Evolutionary conservation across 2,888 invertebrate species (phyloP).

Genomic region (Hypomecis punctinalis): DNA sequence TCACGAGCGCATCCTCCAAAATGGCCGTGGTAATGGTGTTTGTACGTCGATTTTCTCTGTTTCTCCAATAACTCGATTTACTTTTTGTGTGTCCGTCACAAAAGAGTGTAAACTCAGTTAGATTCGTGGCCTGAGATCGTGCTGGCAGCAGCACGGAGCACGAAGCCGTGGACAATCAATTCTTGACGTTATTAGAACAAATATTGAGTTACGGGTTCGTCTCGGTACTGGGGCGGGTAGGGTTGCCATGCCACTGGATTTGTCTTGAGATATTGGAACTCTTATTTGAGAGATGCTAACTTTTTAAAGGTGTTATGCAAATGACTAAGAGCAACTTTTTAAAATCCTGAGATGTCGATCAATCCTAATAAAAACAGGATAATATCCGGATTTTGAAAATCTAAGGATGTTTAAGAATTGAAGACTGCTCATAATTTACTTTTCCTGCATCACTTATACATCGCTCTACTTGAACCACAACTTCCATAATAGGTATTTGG

Average conservation of each 20-base stretch:
- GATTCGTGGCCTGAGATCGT: constrained; percentile 70
- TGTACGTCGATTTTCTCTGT: constrained; percentile 83
- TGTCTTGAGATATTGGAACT: not conserved
- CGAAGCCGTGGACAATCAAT: constrained; percentile 72
- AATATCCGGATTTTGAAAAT: no score
- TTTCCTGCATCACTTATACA: no score
- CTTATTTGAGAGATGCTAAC: no score
- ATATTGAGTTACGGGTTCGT: constrained; percentile 78
- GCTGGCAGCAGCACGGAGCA: constrained; percentile 63
- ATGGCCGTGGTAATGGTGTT: constrained; percentile 82
- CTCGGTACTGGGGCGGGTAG: constrained; percentile 46
- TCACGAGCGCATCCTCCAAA: constrained; percentile 81
- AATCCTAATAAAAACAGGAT: no score
- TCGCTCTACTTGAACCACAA: no score
- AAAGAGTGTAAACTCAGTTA: constrained; percentile 81
- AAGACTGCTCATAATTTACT: no score
- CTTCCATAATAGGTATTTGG: no score
- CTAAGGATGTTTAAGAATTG: no score
- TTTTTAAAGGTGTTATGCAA: no score
- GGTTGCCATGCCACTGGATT: not conserved
- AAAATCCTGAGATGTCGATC: no score
- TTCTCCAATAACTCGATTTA: constrained; percentile 84
- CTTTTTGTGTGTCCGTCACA: constrained; percentile 76
- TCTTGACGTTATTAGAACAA: constrained; percentile 76
- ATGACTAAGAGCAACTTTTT: no score